phyloP scores from a whole-genome alignment of 2,888 invertebrate species.

The Mactromeris polynyma region DNA sequence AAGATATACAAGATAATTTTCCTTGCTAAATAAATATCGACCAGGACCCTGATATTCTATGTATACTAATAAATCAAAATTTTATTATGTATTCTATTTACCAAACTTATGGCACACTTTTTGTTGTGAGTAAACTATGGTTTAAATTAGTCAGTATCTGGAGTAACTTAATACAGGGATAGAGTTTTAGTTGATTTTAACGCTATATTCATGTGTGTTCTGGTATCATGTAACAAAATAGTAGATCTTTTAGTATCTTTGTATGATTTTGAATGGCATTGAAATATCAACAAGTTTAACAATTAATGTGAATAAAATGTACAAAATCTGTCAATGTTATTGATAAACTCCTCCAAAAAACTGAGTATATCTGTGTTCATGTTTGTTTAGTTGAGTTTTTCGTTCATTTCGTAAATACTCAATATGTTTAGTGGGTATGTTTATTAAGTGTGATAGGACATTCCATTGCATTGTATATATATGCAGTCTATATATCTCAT shows the following conservation, averaged over 20 bases:
- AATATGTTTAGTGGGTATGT: not conserved
- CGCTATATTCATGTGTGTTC: not conserved
- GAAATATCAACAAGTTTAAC: not conserved
- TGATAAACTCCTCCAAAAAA: not conserved
- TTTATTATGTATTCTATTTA: not conserved
- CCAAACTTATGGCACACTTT: not conserved
- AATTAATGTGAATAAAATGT: not conserved
- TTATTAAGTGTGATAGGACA: not conserved
- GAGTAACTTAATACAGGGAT: not conserved
- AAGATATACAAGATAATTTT: conserved; percentile 7
- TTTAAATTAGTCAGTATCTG: not conserved
- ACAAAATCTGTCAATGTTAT: conserved; percentile 8
- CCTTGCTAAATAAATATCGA: conserved; percentile 14
- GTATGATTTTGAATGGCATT: conserved; percentile 10
- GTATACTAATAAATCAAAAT: not conserved
- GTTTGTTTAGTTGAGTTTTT: conserved; percentile 14
- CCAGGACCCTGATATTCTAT: not conserved
- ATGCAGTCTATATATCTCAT: not conserved
- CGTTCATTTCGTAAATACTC: not conserved
- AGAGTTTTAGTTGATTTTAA: not conserved
- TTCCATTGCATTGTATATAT: not conserved
- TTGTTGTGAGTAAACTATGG: not conserved
- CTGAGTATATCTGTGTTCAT: not conserved
- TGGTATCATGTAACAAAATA: not conserved
- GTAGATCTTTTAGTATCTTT: conserved; percentile 8